A percentile compares a stretch with the other conserved stretches of the same genome.
Conservation (phyloP, 1,140 invertebrate species). For the Conus betulinus region DNA sequence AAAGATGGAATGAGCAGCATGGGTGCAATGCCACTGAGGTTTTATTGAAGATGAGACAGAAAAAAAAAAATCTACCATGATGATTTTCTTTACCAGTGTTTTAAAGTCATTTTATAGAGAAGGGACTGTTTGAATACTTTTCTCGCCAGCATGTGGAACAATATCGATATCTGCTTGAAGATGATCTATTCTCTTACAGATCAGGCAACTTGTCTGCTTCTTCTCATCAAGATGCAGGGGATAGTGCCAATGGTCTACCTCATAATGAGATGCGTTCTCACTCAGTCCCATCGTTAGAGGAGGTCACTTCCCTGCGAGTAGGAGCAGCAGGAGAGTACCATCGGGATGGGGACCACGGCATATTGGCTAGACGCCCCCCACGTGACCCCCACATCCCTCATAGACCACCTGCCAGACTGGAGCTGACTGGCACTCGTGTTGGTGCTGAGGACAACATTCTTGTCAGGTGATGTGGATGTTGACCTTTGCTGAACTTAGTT, state of each 20-base stretch:
- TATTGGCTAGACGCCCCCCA: conserved; percentile 14
- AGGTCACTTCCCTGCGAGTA: conserved; percentile 16
- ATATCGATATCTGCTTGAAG: no score
- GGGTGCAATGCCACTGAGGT: no score
- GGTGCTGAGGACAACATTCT: neutral
- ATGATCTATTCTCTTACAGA: neutral
- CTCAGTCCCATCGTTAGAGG: neutral
- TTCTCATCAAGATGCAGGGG: neutral
- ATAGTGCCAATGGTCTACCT: neutral
- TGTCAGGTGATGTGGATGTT: no score
- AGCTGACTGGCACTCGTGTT: conserved; percentile 34
- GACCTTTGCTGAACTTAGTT: no score
- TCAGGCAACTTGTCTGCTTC: neutral
- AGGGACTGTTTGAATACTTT: no score
- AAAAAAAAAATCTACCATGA: no score
- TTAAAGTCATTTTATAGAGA: no score
- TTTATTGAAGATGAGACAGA: no score
- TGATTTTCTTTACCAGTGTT: no score
- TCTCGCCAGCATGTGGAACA: no score
- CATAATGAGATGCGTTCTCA: neutral
- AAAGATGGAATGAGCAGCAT: no score
- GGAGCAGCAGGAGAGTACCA: neutral
- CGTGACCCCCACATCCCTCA: conserved; percentile 10
- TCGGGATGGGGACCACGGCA: neutral
- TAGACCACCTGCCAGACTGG: conserved; percentile 32